These are phyloP conservation scores for Drosophila yakuba DNA, from an alignment of 1,140 invertebrate genomes.

Conservation along the genomic window DNA sequence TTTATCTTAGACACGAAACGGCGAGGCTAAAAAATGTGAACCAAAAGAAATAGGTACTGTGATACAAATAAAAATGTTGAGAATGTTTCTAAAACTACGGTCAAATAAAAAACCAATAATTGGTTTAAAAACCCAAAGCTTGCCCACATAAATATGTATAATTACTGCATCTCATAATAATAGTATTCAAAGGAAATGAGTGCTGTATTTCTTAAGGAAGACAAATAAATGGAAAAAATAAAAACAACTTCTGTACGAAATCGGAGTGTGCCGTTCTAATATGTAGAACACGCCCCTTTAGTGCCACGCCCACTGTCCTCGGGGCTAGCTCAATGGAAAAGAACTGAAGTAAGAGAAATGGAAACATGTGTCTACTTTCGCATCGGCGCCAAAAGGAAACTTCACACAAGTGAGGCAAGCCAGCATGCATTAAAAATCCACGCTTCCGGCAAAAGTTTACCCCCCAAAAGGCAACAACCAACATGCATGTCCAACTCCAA, in stretches of 20 bases:
- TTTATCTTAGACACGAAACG: background rate
- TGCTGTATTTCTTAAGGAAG: slow-evolving; percentile 36
- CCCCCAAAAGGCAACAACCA: slow-evolving; percentile 10
- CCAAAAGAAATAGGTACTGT: too few species aligned
- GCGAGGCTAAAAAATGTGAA: too few species aligned
- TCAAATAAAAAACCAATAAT: background rate
- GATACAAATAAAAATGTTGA: too few species aligned
- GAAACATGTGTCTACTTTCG: slow-evolving; percentile 79
- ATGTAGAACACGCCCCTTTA: slow-evolving; percentile 55
- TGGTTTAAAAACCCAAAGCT: background rate
- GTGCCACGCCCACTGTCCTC: slow-evolving; percentile 25
- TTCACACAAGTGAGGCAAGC: slow-evolving; percentile 33
- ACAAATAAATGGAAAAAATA: slow-evolving; percentile 16
- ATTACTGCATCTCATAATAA: background rate
- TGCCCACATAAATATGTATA: too few species aligned
- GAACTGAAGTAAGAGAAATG: slow-evolving; percentile 41
- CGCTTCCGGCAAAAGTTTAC: slow-evolving; percentile 64
- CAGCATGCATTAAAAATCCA: slow-evolving; percentile 77
- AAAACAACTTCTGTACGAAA: slow-evolving; percentile 4
- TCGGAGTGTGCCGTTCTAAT: slow-evolving; percentile 39
- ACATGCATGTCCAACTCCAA: background rate
- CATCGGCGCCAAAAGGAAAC: slow-evolving; percentile 58
- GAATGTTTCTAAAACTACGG: too few species aligned
- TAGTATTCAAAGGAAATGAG: slow-evolving; percentile 6
- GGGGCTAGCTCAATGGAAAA: slow-evolving; percentile 15